Percentiles rank a stretch among this genome's conserved stretches.
Conservation (phyloP, 2,113 vertebrate genomes). For the Saccopteryx leptura region DNA sequence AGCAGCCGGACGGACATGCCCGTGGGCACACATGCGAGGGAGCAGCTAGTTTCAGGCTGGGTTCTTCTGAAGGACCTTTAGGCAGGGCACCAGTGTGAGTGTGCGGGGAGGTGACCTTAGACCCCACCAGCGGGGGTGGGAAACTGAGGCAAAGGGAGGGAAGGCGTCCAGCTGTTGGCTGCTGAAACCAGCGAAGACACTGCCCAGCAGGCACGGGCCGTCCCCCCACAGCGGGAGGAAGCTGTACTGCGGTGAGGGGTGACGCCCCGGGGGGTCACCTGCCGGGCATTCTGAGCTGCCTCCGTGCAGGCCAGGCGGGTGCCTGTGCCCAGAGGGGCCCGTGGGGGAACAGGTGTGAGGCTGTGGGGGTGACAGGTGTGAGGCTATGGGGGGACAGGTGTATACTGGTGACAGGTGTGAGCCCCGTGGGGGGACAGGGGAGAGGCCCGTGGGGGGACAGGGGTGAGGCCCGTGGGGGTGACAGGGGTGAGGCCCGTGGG, state of each 20-base stretch:
- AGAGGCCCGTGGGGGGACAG: too few relatives aligned
- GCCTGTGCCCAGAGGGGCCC: background rate
- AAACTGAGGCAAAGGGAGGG: background rate
- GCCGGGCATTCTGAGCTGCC: background rate
- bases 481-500: too few relatives aligned
- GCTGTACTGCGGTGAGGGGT: rapidly evolving
- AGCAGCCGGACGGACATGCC: rapidly evolving
- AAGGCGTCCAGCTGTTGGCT: background rate
- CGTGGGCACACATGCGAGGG: rapidly evolving
- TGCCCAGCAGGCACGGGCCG: rapidly evolving
- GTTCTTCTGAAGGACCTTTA: background rate
- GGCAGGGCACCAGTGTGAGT: background rate
- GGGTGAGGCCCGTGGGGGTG: too few relatives aligned
- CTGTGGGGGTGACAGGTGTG: rapidly evolving
- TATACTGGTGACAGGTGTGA: too few relatives aligned
- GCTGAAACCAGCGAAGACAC: rapidly evolving
- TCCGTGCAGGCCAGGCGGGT: rapidly evolving
- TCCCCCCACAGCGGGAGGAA: too few relatives aligned
- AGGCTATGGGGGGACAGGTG: too few relatives aligned
- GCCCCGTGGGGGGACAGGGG: too few relatives aligned
- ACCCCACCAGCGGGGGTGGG: rapidly evolving
- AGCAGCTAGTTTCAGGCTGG: rapidly evolving
- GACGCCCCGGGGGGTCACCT: background rate
- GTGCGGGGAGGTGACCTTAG: background rate
- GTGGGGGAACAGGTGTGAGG: background rate